Evolutionary conservation across 53 echinoderm and acorn worm species (phyloP), one percentile per base, ranked within the genome.

Genomic region (Apostichopus leukothele): DNA sequence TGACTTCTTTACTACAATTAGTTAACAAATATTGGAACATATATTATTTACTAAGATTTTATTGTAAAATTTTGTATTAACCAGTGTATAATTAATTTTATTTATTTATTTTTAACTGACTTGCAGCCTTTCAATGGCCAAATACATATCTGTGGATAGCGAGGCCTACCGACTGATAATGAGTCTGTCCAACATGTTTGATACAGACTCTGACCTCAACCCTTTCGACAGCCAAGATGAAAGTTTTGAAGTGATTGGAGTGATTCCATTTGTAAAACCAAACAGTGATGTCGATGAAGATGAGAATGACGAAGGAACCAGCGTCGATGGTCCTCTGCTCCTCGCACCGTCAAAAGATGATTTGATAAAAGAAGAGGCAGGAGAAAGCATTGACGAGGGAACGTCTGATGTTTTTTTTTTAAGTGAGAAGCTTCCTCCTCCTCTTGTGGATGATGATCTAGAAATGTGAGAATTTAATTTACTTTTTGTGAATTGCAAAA

Each of bases 301-400:
- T 18, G 85, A 85, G 66, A 50, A 67, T 66, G 85, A 85, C 26
- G 85, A 66, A 50, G 85, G 85, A 5, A 85, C 85, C 10, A 85
- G 85, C 7, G 85, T 85, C 7, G 85, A 85, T 11, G 85, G 85
- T 20, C 85, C 85, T 39, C 77, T 76, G 52, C 77, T 8, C 50
- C 77, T 39, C n/a, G 18, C 71, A 18, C 71, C 71, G 18, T n/a
- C 71, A n/a, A 71, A 18, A 5, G 71, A 71, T 16, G 20, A 71
- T 16, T 18, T 18, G 18, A 13, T 6, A 71, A 71, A 18, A 16
- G 71, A 71, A 71, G 20, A 19, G 20, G 71, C 18, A 71, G 71
- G 20, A 57, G 10, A 57, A 9, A 57, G 10, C 7, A 39, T 39
- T 39, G 39, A 39, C 39, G 39, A 39, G 39, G 39, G 39, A 39